Conservation (phyloP, 2,113 vertebrate genomes). For the Phocoena phocoena region DNA sequence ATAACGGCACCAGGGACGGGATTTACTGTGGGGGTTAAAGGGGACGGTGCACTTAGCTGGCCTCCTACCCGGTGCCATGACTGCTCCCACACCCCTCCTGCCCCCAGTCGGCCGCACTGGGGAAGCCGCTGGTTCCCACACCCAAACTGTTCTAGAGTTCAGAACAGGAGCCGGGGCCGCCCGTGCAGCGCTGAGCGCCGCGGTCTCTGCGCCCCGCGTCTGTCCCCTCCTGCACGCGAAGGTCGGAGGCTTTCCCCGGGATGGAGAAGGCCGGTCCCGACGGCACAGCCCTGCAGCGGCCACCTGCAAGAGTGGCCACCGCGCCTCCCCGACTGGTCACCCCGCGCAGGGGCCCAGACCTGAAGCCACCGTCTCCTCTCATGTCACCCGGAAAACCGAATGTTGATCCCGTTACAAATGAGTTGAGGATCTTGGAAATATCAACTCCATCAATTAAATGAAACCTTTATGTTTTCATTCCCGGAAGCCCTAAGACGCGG, state of each 20-base stretch:
- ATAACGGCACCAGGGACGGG: neutral
- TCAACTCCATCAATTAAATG: neutral
- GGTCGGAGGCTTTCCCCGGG: fast-evolving
- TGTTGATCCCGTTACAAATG: neutral
- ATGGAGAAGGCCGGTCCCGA: fast-evolving
- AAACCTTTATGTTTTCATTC: neutral
- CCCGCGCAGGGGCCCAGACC: neutral
- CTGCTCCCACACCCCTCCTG: too few species aligned
- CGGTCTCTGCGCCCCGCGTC: neutral
- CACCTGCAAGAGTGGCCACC: fast-evolving
- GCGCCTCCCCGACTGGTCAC: fast-evolving
- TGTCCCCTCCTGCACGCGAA: neutral
- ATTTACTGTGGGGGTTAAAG: neutral
- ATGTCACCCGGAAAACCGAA: neutral
- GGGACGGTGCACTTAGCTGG: fast-evolving
- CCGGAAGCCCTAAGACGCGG: neutral
- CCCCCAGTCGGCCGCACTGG: fast-evolving
- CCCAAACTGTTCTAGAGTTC: too few species aligned
- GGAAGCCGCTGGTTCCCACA: fast-evolving
- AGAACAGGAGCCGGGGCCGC: neutral
- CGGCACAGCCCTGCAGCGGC: fast-evolving
- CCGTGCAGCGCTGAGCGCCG: fast-evolving
- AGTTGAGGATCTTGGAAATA: neutral
- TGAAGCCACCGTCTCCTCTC: neutral
- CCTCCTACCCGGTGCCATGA: fast-evolving